These are phyloP conservation scores for Centropus bengalensis DNA, from an alignment of 2,113 vertebrate species.

Conservation along the genomic window DNA sequence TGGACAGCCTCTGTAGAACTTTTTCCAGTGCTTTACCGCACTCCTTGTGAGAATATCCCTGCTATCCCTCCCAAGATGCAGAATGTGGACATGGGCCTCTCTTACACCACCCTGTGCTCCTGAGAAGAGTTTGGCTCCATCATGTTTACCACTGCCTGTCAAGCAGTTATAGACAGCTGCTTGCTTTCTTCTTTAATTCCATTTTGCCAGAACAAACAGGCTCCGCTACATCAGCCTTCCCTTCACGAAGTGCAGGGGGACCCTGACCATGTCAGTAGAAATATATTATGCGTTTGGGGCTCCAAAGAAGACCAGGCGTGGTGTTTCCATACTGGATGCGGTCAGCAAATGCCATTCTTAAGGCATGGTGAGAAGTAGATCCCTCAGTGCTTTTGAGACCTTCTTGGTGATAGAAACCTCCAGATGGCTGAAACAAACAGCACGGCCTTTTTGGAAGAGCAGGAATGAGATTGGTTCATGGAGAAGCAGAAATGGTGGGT, in stretches of 20 bases:
- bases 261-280: neutral
- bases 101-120: neutral
- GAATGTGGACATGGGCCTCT: neutral
- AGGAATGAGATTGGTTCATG: neutral
- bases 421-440: neutral
- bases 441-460: neutral
- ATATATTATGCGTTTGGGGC: neutral
- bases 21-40: neutral
- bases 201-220: neutral
- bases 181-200: neutral
- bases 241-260: neutral
- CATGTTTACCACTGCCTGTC: neutral
- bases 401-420: neutral
- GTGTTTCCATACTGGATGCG: neutral
- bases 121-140: neutral
- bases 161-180: neutral
- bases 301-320: neutral
- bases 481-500: neutral
- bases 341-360: neutral
- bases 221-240: neutral
- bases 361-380: neutral
- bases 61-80: neutral
- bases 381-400: neutral
- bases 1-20: neutral
- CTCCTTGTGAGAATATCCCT: neutral